Evolutionary conservation across 2,797 vertebrate genomes (phyloP), one percentile per base, ranked within the genome.

Genomic region (Distichodus sexfasciatus): DNA sequence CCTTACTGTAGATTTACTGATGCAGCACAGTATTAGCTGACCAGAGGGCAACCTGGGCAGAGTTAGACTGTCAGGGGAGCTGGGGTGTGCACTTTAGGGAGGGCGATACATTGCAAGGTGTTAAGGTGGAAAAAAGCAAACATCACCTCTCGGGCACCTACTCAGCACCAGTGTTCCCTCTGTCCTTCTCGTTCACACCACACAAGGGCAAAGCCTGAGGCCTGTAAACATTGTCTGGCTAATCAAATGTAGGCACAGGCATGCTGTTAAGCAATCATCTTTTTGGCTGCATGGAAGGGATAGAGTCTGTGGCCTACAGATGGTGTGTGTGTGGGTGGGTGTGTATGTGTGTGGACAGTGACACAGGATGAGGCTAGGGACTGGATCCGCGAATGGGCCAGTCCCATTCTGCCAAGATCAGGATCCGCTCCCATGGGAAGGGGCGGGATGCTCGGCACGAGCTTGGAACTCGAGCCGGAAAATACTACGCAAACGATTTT

Each of bases 201-300:
- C 26, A 31, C 74, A 80, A 80, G 77, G 79, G 66, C 76, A 67
- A 76, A 78, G 66, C 61, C 74, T 65, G 60, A 66, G 71, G 58
- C 59, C 21, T 77, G 68, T 53, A 81, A 78, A 81, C 72, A 76
- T 26, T 79, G 66, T 74, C 76, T 72, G 66, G 66, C 65, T 80
- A 84, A 80, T 83, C 69, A 74, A 81, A 84, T 80, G 71, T 84
- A 79, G 70, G 54, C 73, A 76, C 73, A 47, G 72, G 66, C 81
- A 83, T 73, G 81, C 76, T 81, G 80, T 81, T 77, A 80, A 81
- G 81, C 81, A 82, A 82, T 87, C 81, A 82, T 83, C 67, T 83
- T 79, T 80, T 81, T 83, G 84, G 74, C 81, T 64, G 41, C 14
- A 10, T 55, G 36, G 60, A 50, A 76, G 71, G 60, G 59, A 53